Base-by-base conservation (phyloP, 1,140 invertebrate genomes). In the Euglossa dilemma region DNA sequence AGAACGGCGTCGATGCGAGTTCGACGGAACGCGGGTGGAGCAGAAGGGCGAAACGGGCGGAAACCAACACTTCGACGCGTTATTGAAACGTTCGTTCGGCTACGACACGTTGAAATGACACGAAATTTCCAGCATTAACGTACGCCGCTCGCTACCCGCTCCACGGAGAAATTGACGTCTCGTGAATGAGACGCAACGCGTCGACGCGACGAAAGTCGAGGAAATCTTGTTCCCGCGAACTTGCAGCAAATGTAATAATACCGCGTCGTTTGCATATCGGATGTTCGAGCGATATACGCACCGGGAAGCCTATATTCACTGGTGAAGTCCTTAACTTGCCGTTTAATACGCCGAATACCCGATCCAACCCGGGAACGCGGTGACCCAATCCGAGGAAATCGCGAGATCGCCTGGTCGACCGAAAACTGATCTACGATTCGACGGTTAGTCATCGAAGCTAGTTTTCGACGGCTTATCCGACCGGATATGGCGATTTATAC, bases 151-250 rank as follows among this genome's bases (percentile, higher is more conserved):
- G 36, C 36, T 36, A 36, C 4, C 36, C 36, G 36, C 36, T 43
- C 25, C 43, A 25, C 25, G 8, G n/a, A 66, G 59, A 23, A 64
- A 81, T 67, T 64, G 70, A 81, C 71, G 63, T 81, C 56, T 50
- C 71, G 54, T n/a, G 70, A 75, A 75, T n/a, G 71, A 81, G 61
- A 36, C 36, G 25, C 71, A 72, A 61, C 59, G 43, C 8, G 36
- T 36, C 36, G 36, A 36, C 36, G 36, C 43, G 54, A 25, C 59
- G 61, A 74, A 86, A 86, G 75, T 86, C 80, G 64, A 56, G 78
- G 73, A 87, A 87, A 87, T 83, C 82, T 87, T 75, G 83, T 86
- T 71, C n/a, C 63, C 56, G 52, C 63, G 57, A 61, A 84, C 71
- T 84, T 76, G 67, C 61, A 70, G 66, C 80, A 73, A 72, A 78